Evolutionary conservation across 2,113 vertebrate species (phyloP).

Genomic region (Apteryx owenii): DNA sequence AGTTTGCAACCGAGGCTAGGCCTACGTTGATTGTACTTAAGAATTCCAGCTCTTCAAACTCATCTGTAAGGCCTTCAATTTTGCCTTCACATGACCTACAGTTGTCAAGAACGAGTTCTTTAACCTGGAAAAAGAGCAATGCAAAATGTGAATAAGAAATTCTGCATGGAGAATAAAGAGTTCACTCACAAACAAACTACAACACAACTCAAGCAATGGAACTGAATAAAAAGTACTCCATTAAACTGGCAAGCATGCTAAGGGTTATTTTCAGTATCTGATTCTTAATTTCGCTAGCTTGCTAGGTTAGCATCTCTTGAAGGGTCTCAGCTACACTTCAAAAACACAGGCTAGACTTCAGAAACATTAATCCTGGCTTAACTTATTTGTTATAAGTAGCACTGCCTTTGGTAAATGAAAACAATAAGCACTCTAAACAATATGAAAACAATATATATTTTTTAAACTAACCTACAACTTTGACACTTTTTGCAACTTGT

Average conservation of each 20-base stretch:
- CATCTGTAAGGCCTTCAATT: slow-evolving; percentile 96
- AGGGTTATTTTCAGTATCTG: background rate
- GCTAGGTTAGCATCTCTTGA: background rate
- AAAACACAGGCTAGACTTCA: background rate
- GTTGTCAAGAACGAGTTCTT: slow-evolving; percentile 97
- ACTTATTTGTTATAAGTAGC: no score
- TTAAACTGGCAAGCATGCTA: rapidly evolving
- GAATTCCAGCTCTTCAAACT: slow-evolving; percentile 97
- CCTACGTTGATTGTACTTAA: slow-evolving; percentile 98
- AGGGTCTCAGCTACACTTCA: background rate
- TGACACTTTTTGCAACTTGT: rapidly evolving
- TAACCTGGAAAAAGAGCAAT: slow-evolving; percentile 81
- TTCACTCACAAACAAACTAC: background rate
- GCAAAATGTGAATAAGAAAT: rapidly evolving
- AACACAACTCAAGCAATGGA: background rate
- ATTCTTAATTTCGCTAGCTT: background rate
- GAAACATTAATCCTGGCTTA: background rate
- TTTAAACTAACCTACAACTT: background rate
- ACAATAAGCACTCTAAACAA: background rate
- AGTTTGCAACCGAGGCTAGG: slow-evolving; percentile 91
- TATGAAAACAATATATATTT: background rate
- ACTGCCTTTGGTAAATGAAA: rapidly evolving
- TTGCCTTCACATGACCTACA: slow-evolving; percentile 95
- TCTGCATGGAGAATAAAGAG: rapidly evolving
- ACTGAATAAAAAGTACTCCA: background rate